phyloP scores from a whole-genome alignment of 1,140 invertebrate species.

The Dendroctonus ponderosae region DNA sequence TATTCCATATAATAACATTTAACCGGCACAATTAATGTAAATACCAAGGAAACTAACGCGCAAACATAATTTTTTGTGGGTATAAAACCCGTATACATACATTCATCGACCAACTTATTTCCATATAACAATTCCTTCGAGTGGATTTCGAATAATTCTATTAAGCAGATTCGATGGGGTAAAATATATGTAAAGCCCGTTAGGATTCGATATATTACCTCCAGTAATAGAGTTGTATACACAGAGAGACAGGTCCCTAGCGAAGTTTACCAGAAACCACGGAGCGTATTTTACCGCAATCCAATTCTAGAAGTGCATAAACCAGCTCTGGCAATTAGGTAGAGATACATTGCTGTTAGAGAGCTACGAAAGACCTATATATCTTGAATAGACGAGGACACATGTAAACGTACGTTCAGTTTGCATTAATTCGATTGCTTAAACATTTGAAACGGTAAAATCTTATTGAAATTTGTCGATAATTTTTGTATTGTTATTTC shows the following conservation, averaged over 20 bases:
- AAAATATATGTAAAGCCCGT: constrained; percentile 44
- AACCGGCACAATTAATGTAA: no score
- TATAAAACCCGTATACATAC: no score
- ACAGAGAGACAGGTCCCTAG: constrained; percentile 45
- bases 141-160: constrained; percentile 45
- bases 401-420: constrained; percentile 34
- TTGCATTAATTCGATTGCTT: constrained; percentile 39
- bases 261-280: constrained; percentile 50
- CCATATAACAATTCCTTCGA: constrained; percentile 40
- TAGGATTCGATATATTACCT: constrained; percentile 49
- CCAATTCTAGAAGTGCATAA: constrained; percentile 51
- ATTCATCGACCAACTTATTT: neutral
- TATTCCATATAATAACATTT: no score
- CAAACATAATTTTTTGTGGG: no score
- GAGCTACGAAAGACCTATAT: constrained; percentile 41
- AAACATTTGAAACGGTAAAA: neutral
- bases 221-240: constrained; percentile 46
- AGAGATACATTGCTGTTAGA: constrained; percentile 46
- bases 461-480: neutral
- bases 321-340: constrained; percentile 49
- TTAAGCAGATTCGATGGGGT: constrained; percentile 45
- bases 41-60: no score
- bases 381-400: constrained; percentile 32
- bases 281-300: constrained; percentile 51
- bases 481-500: no score